These are phyloP conservation scores for Abramis brama DNA, from an alignment of 2,113 vertebrate genomes.

Conservation along the genomic window DNA sequence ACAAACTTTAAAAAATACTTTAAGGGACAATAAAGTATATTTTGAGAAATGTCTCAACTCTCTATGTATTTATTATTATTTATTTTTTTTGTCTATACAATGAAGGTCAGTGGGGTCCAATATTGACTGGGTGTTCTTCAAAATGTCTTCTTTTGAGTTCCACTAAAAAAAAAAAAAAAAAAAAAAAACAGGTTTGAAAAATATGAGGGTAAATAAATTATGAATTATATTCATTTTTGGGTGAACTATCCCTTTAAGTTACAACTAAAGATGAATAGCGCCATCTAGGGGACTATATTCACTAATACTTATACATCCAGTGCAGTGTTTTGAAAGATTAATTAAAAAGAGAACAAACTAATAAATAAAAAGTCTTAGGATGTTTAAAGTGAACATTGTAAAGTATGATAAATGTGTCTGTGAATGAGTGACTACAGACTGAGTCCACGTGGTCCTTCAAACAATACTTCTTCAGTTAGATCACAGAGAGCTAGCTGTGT, in stretches of 20 bases:
- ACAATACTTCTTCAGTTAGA: neutral
- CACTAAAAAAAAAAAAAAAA: neutral
- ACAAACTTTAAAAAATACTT: too few species aligned
- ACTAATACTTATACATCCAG: accelerated
- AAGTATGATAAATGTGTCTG: neutral
- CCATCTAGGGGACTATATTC: neutral
- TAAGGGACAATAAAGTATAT: too few species aligned
- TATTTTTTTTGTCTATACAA: too few species aligned
- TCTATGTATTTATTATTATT: too few species aligned
- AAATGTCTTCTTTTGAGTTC: neutral
- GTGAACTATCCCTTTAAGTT: neutral
- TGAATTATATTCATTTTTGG: too few species aligned
- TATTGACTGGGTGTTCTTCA: neutral
- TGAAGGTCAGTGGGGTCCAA: too few species aligned
- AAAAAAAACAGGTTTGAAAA: neutral
- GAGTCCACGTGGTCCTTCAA: neutral
- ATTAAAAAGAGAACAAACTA: neutral
- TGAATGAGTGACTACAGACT: neutral
- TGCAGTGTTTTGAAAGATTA: neutral
- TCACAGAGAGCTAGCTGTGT: neutral
- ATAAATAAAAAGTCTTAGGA: neutral
- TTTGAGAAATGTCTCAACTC: too few species aligned
- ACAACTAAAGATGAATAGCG: neutral
- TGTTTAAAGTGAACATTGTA: neutral
- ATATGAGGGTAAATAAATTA: neutral